Evolutionary conservation across 2,797 vertebrate genomes (phyloP).

Genomic region (Acipenser oxyrinchus): DNA sequence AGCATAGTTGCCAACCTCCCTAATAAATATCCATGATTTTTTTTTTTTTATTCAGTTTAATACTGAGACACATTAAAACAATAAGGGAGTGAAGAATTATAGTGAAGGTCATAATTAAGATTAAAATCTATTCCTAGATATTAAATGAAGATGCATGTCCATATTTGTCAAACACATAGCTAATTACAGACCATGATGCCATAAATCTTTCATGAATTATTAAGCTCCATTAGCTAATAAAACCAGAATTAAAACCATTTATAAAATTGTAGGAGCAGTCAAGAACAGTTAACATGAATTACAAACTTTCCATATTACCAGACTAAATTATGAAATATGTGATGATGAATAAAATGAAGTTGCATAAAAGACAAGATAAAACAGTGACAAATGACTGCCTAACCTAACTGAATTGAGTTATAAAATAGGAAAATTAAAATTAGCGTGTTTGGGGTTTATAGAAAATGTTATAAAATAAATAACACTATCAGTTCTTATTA

Average conservation of each 20-base stretch:
- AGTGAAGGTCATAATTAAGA: constrained; percentile 54
- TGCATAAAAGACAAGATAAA: no score
- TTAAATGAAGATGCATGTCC: constrained; percentile 61
- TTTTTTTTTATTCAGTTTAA: constrained; percentile 26
- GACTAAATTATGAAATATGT: constrained; percentile 35
- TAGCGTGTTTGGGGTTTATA: no score
- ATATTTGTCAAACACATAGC: constrained; percentile 50
- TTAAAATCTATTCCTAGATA: constrained; percentile 49
- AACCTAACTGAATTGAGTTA: no score
- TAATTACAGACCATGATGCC: constrained; percentile 56
- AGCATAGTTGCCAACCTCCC: constrained; percentile 13
- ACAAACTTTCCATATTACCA: constrained; percentile 11
- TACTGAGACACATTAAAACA: constrained; percentile 42
- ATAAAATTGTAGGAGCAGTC: constrained; percentile 27
- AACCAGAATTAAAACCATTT: constrained; percentile 37
- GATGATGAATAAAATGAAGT: neutral
- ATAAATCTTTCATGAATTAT: constrained; percentile 72
- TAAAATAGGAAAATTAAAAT: no score
- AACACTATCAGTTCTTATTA: no score
- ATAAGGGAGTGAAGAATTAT: constrained; percentile 56
- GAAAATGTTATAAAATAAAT: no score
- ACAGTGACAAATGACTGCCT: no score
- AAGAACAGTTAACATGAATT: constrained; percentile 39
- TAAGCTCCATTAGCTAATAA: constrained; percentile 67
- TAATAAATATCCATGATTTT: constrained; percentile 24